Evolutionary conservation across 1,140 invertebrate genomes (phyloP), one percentile per base, ranked within the genome.

Genomic region (Tyrophagus putrescentiae): DNA sequence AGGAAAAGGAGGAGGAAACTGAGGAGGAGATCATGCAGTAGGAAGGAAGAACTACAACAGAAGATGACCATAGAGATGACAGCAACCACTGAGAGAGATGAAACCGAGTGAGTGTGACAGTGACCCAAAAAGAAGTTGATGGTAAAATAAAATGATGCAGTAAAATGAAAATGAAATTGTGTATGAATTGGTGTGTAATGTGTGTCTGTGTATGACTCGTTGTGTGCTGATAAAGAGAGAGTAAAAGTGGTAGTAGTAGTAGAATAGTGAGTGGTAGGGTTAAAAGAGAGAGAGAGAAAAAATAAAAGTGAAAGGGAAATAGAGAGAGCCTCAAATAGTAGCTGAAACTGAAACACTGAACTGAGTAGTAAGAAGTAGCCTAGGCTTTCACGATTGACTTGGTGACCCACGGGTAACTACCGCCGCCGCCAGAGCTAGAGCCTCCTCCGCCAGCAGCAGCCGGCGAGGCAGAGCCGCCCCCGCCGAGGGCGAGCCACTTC

Each of bases 341-440:
- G 45, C 45, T 48, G 45, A 6, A 29, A 29, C 18, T 48, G 45
- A 13, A 13, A 21, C 21, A 39, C 21, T 39, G 21, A 39, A 39
- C 13, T 39, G 21, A 39, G 13, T 39, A 39, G 36, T 13, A 39
- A 39, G 13, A 21, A 13, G 21, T 58, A 18, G 9, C 13, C 34
- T 16, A 60, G n/a, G 52, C 57, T 54, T 58, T 58, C 6, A 58
- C 57, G 18, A 58, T 58, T 4, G 57, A 64, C 31, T 64, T 64
- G 32, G 44, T 64, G 21, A 54, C 54, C 60, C 60, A 64, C 29
- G 61, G 63, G 44, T 62, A 64, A n/a, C 60, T 31, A 58, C 60
- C 63, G 5, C 57, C 57, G n/a, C 36, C 54, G 44, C 11, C 9
- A 5, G 44, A 7, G n/a, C n/a, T n/a, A n/a, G n/a, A n/a, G n/a